phyloP scores from a whole-genome alignment of 2,797 vertebrate genomes.

The Oophaga sylvatica region DNA sequence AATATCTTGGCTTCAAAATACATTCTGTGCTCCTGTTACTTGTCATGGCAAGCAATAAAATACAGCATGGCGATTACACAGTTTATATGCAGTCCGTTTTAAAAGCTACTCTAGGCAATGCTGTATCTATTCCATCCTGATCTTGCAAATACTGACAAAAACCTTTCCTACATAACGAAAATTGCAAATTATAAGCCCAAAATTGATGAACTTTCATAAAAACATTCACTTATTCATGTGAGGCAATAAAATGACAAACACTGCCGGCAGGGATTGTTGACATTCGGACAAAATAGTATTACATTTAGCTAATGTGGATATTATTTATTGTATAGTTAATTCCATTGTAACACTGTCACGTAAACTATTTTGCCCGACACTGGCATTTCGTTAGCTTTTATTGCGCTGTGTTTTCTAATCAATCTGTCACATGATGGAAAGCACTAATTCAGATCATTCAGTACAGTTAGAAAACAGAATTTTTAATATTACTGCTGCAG shows the following conservation, averaged over 20 bases:
- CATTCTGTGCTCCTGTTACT: background rate
- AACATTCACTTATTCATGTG: background rate
- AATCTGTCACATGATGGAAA: conserved; percentile 3
- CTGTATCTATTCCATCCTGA: background rate
- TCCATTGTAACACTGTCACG: background rate
- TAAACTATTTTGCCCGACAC: background rate
- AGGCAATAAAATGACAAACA: conserved; percentile 2
- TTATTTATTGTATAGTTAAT: background rate
- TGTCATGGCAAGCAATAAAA: conserved; percentile 6
- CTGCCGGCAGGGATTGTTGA: background rate
- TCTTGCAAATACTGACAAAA: background rate
- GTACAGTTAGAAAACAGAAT: background rate
- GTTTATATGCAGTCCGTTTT: background rate
- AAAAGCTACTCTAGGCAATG: background rate
- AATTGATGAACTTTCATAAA: background rate
- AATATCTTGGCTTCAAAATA: background rate
- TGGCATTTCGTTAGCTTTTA: conserved; percentile 8
- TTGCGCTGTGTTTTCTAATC: background rate
- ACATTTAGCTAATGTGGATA: background rate
- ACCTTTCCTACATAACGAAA: background rate
- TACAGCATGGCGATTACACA: background rate
- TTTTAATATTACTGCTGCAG: background rate
- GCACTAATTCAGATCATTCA: background rate
- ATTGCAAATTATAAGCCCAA: background rate
- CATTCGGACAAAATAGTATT: background rate